Percentiles rank a stretch among this genome's conserved stretches.
Evolutionary conservation across 2,113 vertebrate genomes (phyloP).

Genomic region (Benitochromis conjunctus): DNA sequence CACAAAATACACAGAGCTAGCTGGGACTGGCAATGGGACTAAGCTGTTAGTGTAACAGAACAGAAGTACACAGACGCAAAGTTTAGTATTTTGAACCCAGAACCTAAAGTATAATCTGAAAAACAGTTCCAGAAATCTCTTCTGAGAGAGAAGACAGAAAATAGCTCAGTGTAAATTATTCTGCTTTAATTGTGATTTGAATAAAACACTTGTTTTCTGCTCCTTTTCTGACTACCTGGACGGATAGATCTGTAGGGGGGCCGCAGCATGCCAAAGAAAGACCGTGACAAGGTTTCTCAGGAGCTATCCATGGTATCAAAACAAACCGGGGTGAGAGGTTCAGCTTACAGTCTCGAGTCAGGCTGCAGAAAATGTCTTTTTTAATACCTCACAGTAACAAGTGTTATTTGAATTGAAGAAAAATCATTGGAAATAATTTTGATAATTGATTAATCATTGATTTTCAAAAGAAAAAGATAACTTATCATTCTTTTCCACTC

Average conservation of each 20-base stretch:
- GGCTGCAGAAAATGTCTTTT: background rate
- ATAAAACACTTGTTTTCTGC: background rate
- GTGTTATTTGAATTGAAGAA: background rate
- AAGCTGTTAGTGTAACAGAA: background rate
- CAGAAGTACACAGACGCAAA: background rate
- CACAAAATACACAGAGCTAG: no score
- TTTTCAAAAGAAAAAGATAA: no score
- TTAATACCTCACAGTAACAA: background rate
- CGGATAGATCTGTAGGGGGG: background rate
- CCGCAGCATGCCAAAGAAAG: background rate
- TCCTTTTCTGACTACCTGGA: background rate
- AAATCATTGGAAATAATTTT: background rate
- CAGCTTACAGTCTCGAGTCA: background rate
- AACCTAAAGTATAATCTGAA: background rate
- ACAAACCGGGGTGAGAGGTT: background rate
- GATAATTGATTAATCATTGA: background rate
- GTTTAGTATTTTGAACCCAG: background rate
- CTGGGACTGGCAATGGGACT: background rate
- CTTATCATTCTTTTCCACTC: no score
- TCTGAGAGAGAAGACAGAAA: background rate
- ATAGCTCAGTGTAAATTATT: background rate
- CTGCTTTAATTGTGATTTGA: background rate
- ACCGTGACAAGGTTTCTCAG: background rate
- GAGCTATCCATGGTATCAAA: slow-evolving; percentile 39
- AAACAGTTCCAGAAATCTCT: background rate